Evolutionary conservation across 1,140 invertebrate species (phyloP), one percentile per base, ranked within the genome.

Genomic region (Dendroctonus ponderosae): DNA sequence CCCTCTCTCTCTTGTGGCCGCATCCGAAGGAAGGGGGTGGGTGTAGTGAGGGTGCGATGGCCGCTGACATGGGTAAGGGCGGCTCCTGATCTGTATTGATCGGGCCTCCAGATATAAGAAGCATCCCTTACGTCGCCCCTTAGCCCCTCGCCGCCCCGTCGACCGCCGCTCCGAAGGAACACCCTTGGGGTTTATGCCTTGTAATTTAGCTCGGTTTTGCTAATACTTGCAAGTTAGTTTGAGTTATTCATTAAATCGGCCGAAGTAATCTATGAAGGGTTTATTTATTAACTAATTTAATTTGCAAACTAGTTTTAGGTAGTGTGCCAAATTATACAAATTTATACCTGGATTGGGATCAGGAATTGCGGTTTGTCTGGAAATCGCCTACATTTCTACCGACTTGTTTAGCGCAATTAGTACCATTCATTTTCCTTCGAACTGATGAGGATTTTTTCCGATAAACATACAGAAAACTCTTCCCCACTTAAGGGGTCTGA

Each of bases 1-100:
- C 49, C 52, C 51, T 41, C 41, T 51, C 44, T 60, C 44, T 60
- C 50, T 14, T 63, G 50, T 54, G 67, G 67, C 59, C 46, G 46
- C 62, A 61, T 58, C 51, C 42, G 66, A 58, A 59, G 62, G 58
- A 48, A 56, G 46, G 66, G 66, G 65, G 71, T 59, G 63, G 60
- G 60, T 63, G 64, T 49, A 58, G 48, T 43, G 50, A 68, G 76
- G 74, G 71, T 74, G 73, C 69, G 71, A 76, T 76, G 76, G 76
- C 74, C 70, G 74, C 75, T 78, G 76, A 78, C 76, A 78, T 72
- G 75, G 73, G 72, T 75, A 74, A 74, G 75, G 74, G 75, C 68
- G 74, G 73, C 74, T 76, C 75, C 76, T 78, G 76, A 78, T 78
- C 75, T 76, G 76, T 78, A 78, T 78, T 75, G 76, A 78, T 78